Base-by-base conservation (phyloP, 2,797 vertebrate species). In the Tachyglossus aculeatus region DNA sequence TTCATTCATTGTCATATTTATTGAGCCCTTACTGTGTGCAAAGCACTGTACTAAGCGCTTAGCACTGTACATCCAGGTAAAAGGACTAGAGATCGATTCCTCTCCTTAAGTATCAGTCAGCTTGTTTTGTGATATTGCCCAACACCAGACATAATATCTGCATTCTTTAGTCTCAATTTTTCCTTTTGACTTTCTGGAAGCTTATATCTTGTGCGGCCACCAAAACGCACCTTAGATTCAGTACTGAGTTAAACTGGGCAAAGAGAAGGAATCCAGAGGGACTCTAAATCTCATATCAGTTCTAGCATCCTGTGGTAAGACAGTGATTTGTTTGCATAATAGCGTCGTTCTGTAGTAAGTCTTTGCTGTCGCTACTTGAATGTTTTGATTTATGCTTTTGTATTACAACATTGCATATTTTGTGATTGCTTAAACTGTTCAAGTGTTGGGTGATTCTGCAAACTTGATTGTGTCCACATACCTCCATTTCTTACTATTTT, bases 401-500 rank as follows among this genome's bases (percentile, higher is more conserved):
- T 88, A 80, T 63, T 84, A 78, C 88, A 82, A 78, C 29, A 37
- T 56, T 72, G 62, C 31, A 0, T 83, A 71, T 78, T 69, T 2
- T 77, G 65, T 70, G 60, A 60, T 56, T 74, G 22, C 33, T 62
- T 74, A 87, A 78, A 64, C 38, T 61, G 87, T 86, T 88, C 88
- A 89, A 91, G 83, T 75, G 72, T 87, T 77, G 70, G 85, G 74
- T 84, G 74, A 72, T 77, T 72, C 73, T 85, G 52, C 84, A 84
- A 76, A 67, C 51, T 84, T 76, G 34, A 54, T 48, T 59, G 53
- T 77, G 64, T 81, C 85, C 85, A 61, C 86, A 89, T 82, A 70
- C 31, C 33, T 25, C 10, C 39, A 24, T 56, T 65, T 62, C 69
- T 51, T 54, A 34, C 48, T 47, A 73, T 37, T 19, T 12, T 41